Conservation (phyloP, 1,140 invertebrate genomes). For the Macrosteles quadrilineatus region DNA sequence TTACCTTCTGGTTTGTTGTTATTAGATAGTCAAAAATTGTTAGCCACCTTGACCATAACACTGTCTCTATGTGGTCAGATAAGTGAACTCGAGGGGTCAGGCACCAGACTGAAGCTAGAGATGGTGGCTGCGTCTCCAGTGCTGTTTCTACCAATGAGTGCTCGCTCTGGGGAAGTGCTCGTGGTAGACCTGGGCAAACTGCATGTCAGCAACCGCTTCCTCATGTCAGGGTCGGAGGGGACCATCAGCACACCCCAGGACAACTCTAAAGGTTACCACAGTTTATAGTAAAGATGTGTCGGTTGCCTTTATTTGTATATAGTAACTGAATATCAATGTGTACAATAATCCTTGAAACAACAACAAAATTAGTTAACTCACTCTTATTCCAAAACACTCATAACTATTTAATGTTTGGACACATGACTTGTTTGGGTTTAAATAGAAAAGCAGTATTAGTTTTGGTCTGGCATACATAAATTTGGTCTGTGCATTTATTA, state of each 20-base stretch:
- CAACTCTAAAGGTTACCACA: constrained; percentile 30
- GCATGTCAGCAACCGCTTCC: constrained; percentile 74
- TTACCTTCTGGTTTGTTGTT: no score
- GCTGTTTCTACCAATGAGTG: constrained; percentile 83
- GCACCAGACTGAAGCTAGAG: constrained; percentile 62
- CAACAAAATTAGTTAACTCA: no score
- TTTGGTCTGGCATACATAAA: no score
- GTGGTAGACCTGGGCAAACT: constrained; percentile 82
- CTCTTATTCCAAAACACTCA: no score
- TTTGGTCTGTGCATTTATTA: no score
- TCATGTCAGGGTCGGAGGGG: constrained; percentile 58
- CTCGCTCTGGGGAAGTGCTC: constrained; percentile 74
- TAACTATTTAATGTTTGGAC: no score
- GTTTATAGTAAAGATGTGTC: no score
- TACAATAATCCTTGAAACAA: neutral
- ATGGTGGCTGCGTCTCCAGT: constrained; percentile 79
- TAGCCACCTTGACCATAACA: no score
- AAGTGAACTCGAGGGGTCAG: constrained; percentile 14
- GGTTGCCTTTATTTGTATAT: neutral
- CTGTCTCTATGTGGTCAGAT: no score
- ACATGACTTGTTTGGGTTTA: no score
- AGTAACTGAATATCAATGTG: neutral
- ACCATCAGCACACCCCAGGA: constrained; percentile 55
- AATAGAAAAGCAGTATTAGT: no score
- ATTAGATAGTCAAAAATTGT: no score